Evolutionary conservation across 2,113 vertebrate genomes (phyloP), one percentile per base, ranked within the genome.

Genomic region (Cnemophilus loriae): DNA sequence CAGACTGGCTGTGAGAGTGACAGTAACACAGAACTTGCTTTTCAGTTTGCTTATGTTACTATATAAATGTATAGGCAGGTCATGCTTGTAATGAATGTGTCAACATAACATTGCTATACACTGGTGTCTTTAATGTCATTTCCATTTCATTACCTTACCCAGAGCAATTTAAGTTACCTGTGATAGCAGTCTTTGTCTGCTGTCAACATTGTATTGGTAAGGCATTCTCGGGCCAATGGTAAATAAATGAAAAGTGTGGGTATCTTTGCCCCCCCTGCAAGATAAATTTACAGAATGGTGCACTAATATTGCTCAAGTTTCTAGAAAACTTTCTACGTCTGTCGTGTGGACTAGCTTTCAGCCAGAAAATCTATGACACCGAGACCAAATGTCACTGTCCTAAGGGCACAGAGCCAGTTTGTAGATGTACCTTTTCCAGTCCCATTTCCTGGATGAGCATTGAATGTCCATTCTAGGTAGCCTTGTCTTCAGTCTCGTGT

Each of bases 91-190:
- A 67, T 57, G 41, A 84, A 70, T 74, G 70, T 91, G 28, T 87
- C 93, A 73, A 60, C 78, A 60, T 67, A 90, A 39, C 20, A 16
- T 47, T 52, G 42, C 65, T 80, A 6, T 87, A 37, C 32, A 50
- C 18, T 42, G 49, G 11, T 93, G 30, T 75, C 46, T 89, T 86
- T 80, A 90, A 63, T 91, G 85, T 77, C 35, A 91, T 97, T 96
- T 96, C 70, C 61, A 28, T 93, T 94, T 96, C 89, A 94, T 96
- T 95, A 84, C 70, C 60, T 73, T 75, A 82, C 82, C 56, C 76
- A 69, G 56, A 88, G 37, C 87, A 96, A 71, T 96, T 78, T 65
- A 69, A 67, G n/a, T 82, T 91, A 73, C 35, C 47, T 70, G 10
- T 77, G 41, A 63, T 55, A 44, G 27, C 3, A 4, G 55, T 89